Conservation (phyloP, 2,113 vertebrate species). For the Eurystomus gularis region DNA sequence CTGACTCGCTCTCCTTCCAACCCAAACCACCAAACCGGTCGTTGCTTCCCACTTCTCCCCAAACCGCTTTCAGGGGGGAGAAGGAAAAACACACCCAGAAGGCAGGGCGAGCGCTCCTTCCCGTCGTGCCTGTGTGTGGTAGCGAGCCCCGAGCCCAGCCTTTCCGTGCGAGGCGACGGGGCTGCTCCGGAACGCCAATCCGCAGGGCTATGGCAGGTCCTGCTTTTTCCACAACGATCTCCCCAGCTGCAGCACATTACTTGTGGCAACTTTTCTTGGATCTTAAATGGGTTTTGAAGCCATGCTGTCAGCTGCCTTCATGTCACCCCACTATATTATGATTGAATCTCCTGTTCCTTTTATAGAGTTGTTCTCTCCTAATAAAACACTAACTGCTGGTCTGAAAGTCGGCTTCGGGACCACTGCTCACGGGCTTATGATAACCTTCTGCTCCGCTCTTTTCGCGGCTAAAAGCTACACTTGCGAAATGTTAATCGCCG, state of each 20-base stretch:
- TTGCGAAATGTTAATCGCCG: background rate
- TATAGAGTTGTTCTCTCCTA: constrained; percentile 87
- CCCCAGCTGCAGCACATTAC: constrained; percentile 77
- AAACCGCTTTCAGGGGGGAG: background rate
- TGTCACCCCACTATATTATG: constrained; percentile 76
- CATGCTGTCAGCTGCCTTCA: constrained; percentile 79
- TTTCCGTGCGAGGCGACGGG: constrained; percentile 33
- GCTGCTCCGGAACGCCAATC: constrained; percentile 50
- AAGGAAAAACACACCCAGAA: background rate
- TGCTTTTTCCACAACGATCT: constrained; percentile 63
- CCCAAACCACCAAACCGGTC: constrained; percentile 19
- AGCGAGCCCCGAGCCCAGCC: background rate
- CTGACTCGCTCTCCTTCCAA: background rate
- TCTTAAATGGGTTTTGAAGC: constrained; percentile 81
- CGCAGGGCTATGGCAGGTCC: constrained; percentile 61
- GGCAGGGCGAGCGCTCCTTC: background rate
- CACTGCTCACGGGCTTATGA: constrained; percentile 26
- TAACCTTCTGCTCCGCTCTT: constrained; percentile 61
- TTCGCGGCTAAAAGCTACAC: constrained; percentile 1
- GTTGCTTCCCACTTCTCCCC: constrained; percentile 11
- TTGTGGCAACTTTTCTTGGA: constrained; percentile 74
- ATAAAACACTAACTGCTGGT: constrained; percentile 80
- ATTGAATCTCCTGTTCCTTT: constrained; percentile 84
- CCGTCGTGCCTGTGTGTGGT: constrained; percentile 48
- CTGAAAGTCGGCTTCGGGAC: constrained; percentile 67